Conservation (phyloP, 2,797 vertebrate species). For the Fundulus diaphanus region DNA sequence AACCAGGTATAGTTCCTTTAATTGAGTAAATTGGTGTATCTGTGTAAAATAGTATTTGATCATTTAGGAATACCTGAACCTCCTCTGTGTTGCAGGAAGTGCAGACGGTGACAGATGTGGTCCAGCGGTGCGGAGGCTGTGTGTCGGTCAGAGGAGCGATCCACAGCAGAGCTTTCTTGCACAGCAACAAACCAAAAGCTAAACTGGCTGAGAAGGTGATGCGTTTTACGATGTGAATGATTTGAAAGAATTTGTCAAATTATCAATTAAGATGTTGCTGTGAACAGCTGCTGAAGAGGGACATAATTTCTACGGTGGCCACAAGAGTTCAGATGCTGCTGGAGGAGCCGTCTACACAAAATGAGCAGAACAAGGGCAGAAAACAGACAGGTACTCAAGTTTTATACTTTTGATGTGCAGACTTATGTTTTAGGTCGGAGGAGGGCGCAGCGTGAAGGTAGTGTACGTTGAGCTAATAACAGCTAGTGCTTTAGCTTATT, state of each 20-base stretch:
- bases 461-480: too few species aligned
- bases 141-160: conserved; percentile 86
- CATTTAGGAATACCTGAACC: not conserved
- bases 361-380: conserved; percentile 63
- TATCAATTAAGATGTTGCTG: not conserved
- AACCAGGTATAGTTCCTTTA: too few species aligned
- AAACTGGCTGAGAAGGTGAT: conserved; percentile 89
- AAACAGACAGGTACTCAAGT: conserved; percentile 39
- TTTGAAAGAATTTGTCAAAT: not conserved
- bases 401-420: conserved; percentile 1
- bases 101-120: conserved; percentile 74
- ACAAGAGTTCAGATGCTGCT: conserved; percentile 90
- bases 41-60: not conserved
- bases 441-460: too few species aligned
- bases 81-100: conserved; percentile 46
- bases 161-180: conserved; percentile 88
- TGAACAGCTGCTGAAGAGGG: conserved; percentile 89
- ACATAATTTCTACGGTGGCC: conserved; percentile 89
- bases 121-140: conserved; percentile 84
- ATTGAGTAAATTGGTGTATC: not conserved
- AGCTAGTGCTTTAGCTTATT: too few species aligned
- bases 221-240: not conserved
- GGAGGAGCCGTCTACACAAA: conserved; percentile 88
- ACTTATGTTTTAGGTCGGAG: conserved; percentile 7
- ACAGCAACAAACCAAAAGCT: conserved; percentile 89